A percentile compares a stretch with the other conserved stretches of the same genome.
Conservation (phyloP, 2,113 vertebrate genomes). For the Strix aluco region DNA sequence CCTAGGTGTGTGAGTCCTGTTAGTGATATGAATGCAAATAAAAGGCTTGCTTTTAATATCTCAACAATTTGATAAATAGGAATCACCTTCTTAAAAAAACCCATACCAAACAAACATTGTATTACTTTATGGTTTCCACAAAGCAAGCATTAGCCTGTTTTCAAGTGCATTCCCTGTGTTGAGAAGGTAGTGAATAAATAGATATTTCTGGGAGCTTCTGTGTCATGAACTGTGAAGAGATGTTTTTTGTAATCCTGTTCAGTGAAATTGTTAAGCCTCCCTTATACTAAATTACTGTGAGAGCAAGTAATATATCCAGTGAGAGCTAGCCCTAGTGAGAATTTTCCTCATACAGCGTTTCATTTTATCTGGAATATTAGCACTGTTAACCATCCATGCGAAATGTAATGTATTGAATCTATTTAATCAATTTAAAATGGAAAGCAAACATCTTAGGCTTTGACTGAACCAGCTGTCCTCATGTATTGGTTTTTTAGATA, state of each 20-base stretch:
- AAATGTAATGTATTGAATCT: slow-evolving; percentile 18
- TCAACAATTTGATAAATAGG: not conserved
- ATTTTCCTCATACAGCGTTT: not conserved
- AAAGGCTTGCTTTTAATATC: slow-evolving; percentile 17
- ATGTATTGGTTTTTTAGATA: not conserved
- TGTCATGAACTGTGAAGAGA: not conserved
- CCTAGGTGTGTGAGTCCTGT: not conserved
- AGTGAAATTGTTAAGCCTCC: not conserved
- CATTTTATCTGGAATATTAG: slow-evolving; percentile 25
- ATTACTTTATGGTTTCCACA: not conserved
- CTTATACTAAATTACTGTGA: not conserved
- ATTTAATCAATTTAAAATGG: slow-evolving; percentile 30
- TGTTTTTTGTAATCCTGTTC: not conserved
- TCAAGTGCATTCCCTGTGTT: not conserved
- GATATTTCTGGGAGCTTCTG: slow-evolving; percentile 20
- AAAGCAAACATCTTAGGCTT: not conserved
- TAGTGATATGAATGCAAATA: not conserved
- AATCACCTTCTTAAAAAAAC: not conserved
- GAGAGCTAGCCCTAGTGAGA: not conserved
- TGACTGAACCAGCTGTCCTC: not conserved
- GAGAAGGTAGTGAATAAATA: not conserved
- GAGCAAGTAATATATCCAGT: not conserved
- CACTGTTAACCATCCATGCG: slow-evolving; percentile 17
- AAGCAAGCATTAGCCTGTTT: not conserved
- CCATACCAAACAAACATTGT: not conserved